Evolutionary conservation across 2,888 invertebrate species (phyloP).

Genomic region (Pyrochroa serraticornis): DNA sequence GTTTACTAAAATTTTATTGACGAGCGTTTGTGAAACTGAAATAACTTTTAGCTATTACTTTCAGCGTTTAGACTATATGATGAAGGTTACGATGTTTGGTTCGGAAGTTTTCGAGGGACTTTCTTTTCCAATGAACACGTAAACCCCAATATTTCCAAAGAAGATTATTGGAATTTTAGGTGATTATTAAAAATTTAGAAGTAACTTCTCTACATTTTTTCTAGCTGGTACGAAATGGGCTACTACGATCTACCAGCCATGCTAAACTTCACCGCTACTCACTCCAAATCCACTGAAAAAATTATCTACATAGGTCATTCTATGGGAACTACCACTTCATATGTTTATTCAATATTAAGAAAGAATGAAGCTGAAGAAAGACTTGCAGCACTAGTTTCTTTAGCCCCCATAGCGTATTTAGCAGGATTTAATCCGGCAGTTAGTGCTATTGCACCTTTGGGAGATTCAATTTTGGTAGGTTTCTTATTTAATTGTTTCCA

Average conservation of each 20-base stretch:
- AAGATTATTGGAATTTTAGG: conserved; percentile 70
- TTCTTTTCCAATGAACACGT: conserved; percentile 71
- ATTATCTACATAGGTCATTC: background rate
- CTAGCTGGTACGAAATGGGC: background rate
- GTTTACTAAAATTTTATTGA: too few relatives aligned
- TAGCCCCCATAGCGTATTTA: conserved; percentile 14
- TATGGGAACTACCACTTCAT: background rate
- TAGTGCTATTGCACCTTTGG: background rate
- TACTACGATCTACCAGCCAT: background rate
- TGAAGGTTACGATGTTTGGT: conserved; percentile 75
- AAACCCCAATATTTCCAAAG: conserved; percentile 59
- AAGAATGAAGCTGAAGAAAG: background rate
- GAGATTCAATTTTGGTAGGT: background rate
- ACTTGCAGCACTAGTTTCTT: background rate
- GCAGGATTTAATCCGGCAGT: background rate
- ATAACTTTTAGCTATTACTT: too few relatives aligned
- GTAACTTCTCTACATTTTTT: background rate
- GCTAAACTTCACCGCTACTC: background rate
- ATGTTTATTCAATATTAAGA: conserved; percentile 9
- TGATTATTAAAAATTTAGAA: conserved; percentile 35
- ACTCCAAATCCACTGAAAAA: background rate
- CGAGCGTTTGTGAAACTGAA: too few relatives aligned
- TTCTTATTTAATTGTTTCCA: background rate
- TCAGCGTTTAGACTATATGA: conserved; percentile 68
- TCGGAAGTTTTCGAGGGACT: conserved; percentile 82